phyloP scores from a whole-genome alignment of 2,888 invertebrate genomes.

The Leistus spinibarbis region DNA sequence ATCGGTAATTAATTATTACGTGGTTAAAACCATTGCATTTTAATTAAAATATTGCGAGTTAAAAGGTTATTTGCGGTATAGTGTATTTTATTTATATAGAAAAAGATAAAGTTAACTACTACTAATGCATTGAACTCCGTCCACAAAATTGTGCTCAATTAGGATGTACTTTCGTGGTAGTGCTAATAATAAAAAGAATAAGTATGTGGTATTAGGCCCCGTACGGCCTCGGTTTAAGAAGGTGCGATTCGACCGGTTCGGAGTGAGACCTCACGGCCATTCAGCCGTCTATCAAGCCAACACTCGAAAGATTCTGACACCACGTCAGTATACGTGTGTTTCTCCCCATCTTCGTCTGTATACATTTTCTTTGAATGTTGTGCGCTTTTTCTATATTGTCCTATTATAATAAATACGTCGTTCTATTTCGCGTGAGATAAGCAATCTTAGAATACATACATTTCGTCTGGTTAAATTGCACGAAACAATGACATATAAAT shows the following conservation, averaged over 20 bases:
- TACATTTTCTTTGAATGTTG: neutral
- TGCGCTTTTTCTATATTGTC: neutral
- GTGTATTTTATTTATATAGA: too few relatives aligned
- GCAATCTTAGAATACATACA: conserved; percentile 22
- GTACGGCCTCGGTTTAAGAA: neutral
- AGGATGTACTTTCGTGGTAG: too few relatives aligned
- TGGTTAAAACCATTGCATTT: too few relatives aligned
- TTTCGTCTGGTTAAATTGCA: conserved; percentile 25
- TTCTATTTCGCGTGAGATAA: conserved; percentile 20
- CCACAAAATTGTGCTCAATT: too few relatives aligned
- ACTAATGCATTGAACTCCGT: too few relatives aligned
- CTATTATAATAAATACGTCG: conserved; percentile 1
- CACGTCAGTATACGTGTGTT: neutral
- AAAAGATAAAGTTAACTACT: too few relatives aligned
- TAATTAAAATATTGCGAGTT: too few relatives aligned
- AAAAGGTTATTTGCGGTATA: too few relatives aligned
- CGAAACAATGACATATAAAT: conserved; percentile 21
- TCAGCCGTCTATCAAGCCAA: conserved; percentile 8
- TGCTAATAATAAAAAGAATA: too few relatives aligned
- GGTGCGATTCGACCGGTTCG: conserved; percentile 12
- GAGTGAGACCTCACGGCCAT: conserved; percentile 3
- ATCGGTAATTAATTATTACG: too few relatives aligned
- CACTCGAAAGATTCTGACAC: conserved; percentile 8
- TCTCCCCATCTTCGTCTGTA: neutral
- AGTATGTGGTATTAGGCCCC: neutral